These are phyloP conservation scores for Rynchops niger DNA, from an alignment of 2,113 vertebrate species.

Conservation along the genomic window DNA sequence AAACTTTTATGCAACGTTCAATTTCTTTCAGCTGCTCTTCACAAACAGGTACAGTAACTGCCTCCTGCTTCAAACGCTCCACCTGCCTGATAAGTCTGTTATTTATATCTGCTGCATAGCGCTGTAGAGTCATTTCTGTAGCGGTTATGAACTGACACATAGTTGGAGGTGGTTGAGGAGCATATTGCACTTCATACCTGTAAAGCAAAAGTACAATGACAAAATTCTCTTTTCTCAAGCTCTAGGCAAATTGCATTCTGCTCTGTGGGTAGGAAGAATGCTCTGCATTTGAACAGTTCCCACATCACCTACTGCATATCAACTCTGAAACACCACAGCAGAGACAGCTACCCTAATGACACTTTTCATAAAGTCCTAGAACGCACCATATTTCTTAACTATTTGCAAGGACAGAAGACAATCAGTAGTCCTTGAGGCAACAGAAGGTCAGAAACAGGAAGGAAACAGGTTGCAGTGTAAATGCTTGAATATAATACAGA, in stretches of 20 bases:
- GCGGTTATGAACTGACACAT: constrained; percentile 88
- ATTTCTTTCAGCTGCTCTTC: constrained; percentile 98
- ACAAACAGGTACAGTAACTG: constrained; percentile 83
- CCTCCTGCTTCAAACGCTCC: constrained; percentile 93
- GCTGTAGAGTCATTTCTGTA: constrained; percentile 90
- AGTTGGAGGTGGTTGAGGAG: constrained; percentile 84
- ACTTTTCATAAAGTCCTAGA: not conserved
- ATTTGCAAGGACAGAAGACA: not conserved
- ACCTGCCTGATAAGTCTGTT: constrained; percentile 86
- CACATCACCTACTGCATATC: rapidly evolving
- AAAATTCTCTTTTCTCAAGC: rapidly evolving
- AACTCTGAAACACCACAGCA: not conserved
- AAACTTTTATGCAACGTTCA: constrained; percentile 92
- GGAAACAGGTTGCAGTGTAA: not conserved
- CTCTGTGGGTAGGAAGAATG: not conserved
- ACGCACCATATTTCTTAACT: not conserved
- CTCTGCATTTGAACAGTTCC: not conserved
- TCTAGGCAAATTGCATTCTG: not conserved
- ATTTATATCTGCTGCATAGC: constrained; percentile 89
- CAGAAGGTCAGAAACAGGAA: not conserved
- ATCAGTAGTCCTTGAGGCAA: not conserved
- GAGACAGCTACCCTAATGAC: not conserved
- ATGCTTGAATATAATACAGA: not conserved
- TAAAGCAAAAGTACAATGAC: not conserved
- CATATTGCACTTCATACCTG: constrained; percentile 93